Base-by-base conservation (phyloP, 2,797 vertebrate species). In the Coregonus suidteri region DNA sequence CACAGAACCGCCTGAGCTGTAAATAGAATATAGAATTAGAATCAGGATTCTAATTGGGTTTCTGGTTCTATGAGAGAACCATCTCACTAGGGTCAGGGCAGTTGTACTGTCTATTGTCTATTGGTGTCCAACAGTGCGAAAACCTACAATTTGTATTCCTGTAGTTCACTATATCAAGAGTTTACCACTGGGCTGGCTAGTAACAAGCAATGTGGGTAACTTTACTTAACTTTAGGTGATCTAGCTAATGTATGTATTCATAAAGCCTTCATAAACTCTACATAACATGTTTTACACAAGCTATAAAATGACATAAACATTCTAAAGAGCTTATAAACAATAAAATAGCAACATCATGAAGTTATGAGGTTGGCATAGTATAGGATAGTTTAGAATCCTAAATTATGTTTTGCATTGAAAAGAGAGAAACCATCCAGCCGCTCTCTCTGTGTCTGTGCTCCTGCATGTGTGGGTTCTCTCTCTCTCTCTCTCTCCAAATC, bases 401-500 rank as follows among this genome's bases (percentile, higher is more conserved):
- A 30, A 1, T 66, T 6, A n/a, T n/a, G 54, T 18, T 3, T 54
- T 76, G 67, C 4, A 69, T 74, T 76, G 53, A 65, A 7, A 11
- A 20, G 20, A 64, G 6, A 69, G 31, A 16, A 20, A 18, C 6
- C 37, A 70, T 47, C 16, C 18, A 70, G 68, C 18, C 35, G 3
- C 11, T 68, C 31, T 9, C 66, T 68, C 30, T 35, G 15, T 20
- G 56, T n/a, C 18, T 59, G 56, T 62, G 56, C 7, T 25, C 59
- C 59, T 25, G 59, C 59, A 25, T 62, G 59, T 62, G 3, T 25
- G 59, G 3, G n/a, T 62, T 25, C 35, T 64, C 59, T 25, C 31
- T 41, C 34, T 69, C 31, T 15, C 65, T 35, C 52, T 41, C 66
- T 34, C 54, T 86, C 85, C 82, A 82, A 35, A 74, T 87, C 9